Evolutionary conservation across 2,113 vertebrate species (phyloP).

Genomic region (Archilochus colubris): DNA sequence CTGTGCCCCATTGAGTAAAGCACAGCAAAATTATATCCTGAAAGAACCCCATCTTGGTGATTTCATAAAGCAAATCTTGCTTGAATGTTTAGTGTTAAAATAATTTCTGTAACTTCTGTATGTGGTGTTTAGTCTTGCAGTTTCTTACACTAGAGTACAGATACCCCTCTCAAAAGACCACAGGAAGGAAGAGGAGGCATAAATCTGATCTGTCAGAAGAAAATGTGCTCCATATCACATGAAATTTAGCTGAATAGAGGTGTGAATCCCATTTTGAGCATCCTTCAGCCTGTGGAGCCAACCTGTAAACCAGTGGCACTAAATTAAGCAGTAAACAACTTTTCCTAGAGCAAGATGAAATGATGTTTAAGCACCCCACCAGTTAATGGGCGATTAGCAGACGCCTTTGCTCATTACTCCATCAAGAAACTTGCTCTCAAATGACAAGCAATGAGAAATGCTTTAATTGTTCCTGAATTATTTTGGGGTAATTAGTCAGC

Average conservation of each 20-base stretch:
- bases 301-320: not conserved
- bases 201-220: not conserved
- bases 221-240: rapidly evolving
- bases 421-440: slow-evolving; percentile 31
- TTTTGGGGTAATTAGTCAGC: slow-evolving; percentile 30
- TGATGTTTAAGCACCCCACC: not conserved
- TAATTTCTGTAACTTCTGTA: not conserved
- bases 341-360: slow-evolving; percentile 37
- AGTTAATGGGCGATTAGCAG: slow-evolving; percentile 28
- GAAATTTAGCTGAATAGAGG: not conserved
- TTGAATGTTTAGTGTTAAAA: not conserved
- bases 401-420: slow-evolving; percentile 15
- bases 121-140: not conserved
- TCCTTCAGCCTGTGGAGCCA: not conserved
- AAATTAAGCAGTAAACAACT: not conserved
- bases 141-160: not conserved
- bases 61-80: not conserved
- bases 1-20: not conserved
- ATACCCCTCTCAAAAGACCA: not conserved
- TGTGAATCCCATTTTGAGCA: not conserved
- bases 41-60: not conserved
- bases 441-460: slow-evolving; percentile 3
- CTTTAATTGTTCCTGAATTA: slow-evolving; percentile 49
- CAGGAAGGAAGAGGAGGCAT: not conserved
- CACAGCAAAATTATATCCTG: not conserved